Base-by-base conservation (phyloP, 2,113 vertebrate genomes). In the Rhadina sibilatrix region DNA sequence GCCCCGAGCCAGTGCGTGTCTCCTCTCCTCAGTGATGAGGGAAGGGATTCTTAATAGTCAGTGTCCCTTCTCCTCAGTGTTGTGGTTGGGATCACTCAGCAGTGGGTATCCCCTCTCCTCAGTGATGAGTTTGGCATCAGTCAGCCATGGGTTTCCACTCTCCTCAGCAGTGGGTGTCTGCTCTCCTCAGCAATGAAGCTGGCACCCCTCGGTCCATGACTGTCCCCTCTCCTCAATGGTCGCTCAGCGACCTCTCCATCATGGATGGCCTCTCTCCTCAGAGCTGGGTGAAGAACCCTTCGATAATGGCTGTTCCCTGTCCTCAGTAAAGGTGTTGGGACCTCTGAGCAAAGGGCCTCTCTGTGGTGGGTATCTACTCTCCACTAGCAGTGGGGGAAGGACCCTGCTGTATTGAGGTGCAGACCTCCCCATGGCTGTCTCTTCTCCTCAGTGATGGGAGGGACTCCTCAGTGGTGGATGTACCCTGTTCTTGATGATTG, bases 1-100 rank as follows among this genome's bases (percentile, higher is more conserved):
- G 2, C 1, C 22, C 38, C 44, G 10, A 15, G 33, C 3, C 0
- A 2, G 22, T 8, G 30, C 7, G 4, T 52, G 38, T n/a, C 23
- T 5, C 9, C 17, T 18, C 10, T 42, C 35, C 54, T 35, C 33
- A 31, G 22, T 1, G 18, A 1, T 12, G 40, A 12, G 30, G 14
- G 46, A 77, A 50, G 23, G 46, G 18, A 25, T 22, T 24, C 35
- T 50, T 12, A 61, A 17, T 23, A 2, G 7, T 24, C 19, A 5
- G 10, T 25, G 19, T 12, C 35, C 20, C 10, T 11, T 60, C 21
- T 64, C 9, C 59, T 33, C n/a, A 24, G 33, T 2, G 11, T 0
- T 21, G 33, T 6, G 23, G 15, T 4, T 47, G 14, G 42, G 20
- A 20, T 5, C 7, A 14, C 42, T 31, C 49, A n/a, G 31, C 21